A percentile compares a stretch with the other conserved stretches of the same genome.
Conservation (phyloP, 2,797 vertebrate species). For the Pantherophis alleghaniensis region DNA sequence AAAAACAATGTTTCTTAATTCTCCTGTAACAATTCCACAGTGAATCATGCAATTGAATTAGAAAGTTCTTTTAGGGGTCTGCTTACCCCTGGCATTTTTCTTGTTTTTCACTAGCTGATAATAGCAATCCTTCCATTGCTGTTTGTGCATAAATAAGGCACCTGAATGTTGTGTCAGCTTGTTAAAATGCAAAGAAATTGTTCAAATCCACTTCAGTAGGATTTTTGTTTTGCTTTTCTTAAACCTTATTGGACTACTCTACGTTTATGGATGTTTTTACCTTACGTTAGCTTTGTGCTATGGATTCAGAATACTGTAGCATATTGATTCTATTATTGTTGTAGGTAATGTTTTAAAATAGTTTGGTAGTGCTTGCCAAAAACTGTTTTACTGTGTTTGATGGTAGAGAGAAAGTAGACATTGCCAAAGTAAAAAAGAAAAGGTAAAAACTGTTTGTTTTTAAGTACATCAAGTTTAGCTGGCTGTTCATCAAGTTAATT, state of each 20-base stretch:
- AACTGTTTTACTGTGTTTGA: slow-evolving; percentile 48
- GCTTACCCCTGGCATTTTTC: slow-evolving; percentile 27
- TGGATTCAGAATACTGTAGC: slow-evolving; percentile 70
- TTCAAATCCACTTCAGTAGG: slow-evolving; percentile 31
- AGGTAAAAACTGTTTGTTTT: slow-evolving; percentile 40
- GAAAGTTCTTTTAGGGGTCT: slow-evolving; percentile 23
- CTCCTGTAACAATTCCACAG: slow-evolving; percentile 8
- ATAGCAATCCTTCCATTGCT: slow-evolving; percentile 30
- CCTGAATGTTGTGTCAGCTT: slow-evolving; percentile 15
- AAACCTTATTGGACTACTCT: slow-evolving; percentile 52
- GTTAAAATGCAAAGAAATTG: background rate
- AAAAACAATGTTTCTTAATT: slow-evolving; percentile 48
- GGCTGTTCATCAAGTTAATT: slow-evolving; percentile 21
- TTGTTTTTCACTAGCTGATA: slow-evolving; percentile 10
- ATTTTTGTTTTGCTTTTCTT: background rate
- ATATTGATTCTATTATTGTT: slow-evolving; percentile 74
- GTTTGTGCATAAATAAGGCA: slow-evolving; percentile 42
- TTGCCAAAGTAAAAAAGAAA: slow-evolving; percentile 46
- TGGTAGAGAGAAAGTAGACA: slow-evolving; percentile 47
- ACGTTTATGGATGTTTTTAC: slow-evolving; percentile 63
- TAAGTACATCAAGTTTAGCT: slow-evolving; percentile 45
- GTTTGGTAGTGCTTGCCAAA: slow-evolving; percentile 66
- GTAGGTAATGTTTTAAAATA: slow-evolving; percentile 76
- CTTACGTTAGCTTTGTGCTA: slow-evolving; percentile 65
- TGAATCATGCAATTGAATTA: slow-evolving; percentile 15